Evolutionary conservation across 2,113 vertebrate genomes (phyloP), one percentile per base, ranked within the genome.

Genomic region (Ceyx margarethae): DNA sequence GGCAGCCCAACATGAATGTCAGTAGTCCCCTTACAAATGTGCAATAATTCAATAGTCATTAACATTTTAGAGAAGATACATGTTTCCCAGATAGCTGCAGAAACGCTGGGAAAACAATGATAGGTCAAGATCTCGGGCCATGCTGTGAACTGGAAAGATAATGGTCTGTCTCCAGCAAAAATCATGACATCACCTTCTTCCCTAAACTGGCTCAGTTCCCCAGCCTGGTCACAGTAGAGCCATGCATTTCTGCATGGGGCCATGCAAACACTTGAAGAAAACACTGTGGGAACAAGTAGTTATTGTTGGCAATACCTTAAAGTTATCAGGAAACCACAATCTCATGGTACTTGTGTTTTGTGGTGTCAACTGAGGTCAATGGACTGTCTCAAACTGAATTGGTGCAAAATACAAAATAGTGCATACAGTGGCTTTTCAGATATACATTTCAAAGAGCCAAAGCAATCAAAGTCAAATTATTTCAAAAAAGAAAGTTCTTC

Each of bases 221-320:
- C 56, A 28, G 42, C 46, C 64, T 2, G 1, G 13, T 40, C 66
- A 25, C 13, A 15, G 28, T 1, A 46, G 1, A 2, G 28, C 57
- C 80, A 71, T 15, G 18, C 31, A 33, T 16, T 78, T 58, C 68
- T 80, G 58, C 72, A 45, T 7, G 31, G 33, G n/a, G 18, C 31
- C 29, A 43, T 28, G 46, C 28, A 56, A 74, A 35, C 13, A 7
- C 23, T 17, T 28, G 45, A 35, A 81, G 18, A 40, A 67, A 68
- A 42, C 42, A 67, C 35, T 11, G 46, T 53, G 67, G 31, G 91
- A 92, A 91, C 69, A 86, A 60, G 42, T 3, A 80, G 67, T 23
- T 89, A 37, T 40, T 58, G 74, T 10, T 66, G 66, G 50, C 64
- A 72, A 4, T n/a, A 46, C 50, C 73, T 88, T 61, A n/a, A 82